Conservation (phyloP, 37 sponge, comb jelly and placozoan genomes). For the Spongia lamella region DNA sequence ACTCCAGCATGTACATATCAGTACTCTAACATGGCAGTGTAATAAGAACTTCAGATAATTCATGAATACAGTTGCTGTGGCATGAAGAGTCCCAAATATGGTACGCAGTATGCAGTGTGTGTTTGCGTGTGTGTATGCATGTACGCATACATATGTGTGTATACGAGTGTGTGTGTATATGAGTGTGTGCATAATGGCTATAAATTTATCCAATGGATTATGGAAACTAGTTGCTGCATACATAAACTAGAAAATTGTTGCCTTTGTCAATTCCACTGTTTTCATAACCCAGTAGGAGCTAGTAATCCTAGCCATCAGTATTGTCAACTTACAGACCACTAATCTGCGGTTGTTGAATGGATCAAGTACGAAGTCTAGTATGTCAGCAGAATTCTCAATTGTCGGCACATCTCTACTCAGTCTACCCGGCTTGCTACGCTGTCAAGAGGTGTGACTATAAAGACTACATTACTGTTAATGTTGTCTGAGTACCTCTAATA, state of each 20-base stretch:
- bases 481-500: constrained; percentile 60
- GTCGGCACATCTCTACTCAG: constrained; percentile 52
- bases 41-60: too few species aligned
- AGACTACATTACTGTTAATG: too few species aligned
- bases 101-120: neutral
- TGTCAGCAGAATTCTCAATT: constrained; percentile 53
- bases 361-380: constrained; percentile 85
- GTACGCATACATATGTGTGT: neutral
- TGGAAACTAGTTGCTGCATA: neutral
- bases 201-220: neutral
- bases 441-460: too few species aligned
- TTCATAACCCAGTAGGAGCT: too few species aligned
- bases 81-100: too few species aligned
- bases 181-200: neutral
- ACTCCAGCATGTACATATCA: too few species aligned
- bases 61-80: too few species aligned
- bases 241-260: neutral
- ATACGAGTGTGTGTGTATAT: too few species aligned
- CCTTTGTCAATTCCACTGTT: too few species aligned
- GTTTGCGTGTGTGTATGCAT: neutral
- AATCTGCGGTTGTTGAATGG: constrained; percentile 69
- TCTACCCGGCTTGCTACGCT: constrained; percentile 60
- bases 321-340: constrained; percentile 58
- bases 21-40: too few species aligned
- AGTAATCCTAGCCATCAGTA: too few species aligned